Evolutionary conservation across 2,113 vertebrate genomes (phyloP).

Genomic region (Dryoscopus gambensis): DNA sequence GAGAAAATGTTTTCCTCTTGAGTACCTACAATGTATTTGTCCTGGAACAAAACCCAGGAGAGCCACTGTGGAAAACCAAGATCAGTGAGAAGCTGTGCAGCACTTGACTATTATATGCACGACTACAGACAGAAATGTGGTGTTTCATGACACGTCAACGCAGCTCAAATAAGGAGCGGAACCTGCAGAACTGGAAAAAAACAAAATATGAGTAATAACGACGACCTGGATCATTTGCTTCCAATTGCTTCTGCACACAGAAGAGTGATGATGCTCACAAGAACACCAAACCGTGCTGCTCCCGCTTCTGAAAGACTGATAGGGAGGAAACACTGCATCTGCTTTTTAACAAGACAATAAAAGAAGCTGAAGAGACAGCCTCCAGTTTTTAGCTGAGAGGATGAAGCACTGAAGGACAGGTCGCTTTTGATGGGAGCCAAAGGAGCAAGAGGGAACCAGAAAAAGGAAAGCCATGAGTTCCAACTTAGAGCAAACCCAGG

Average conservation of each 20-base stretch:
- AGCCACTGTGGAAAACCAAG: not conserved
- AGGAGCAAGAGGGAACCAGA: not conserved
- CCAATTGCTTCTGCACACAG: conserved; percentile 51
- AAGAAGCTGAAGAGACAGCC: not conserved
- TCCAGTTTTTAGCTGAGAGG: not conserved
- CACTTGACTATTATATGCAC: conserved; percentile 41
- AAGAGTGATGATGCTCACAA: conserved; percentile 9
- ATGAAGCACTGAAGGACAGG: not conserved
- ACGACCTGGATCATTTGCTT: conserved; percentile 36
- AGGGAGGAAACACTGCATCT: not conserved
- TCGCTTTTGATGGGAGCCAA: not conserved
- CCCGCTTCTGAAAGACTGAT: not conserved
- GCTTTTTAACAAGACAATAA: not conserved
- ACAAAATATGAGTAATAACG: conserved; percentile 36
- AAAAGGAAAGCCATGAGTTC: rapidly evolving
- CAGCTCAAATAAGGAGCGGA: conserved; percentile 44
- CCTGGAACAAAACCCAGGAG: not conserved
- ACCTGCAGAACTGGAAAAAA: conserved; percentile 26
- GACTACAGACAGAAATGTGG: not conserved
- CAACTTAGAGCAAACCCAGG: not conserved
- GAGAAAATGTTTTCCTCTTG: conserved; percentile 15
- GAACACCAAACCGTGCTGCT: not conserved
- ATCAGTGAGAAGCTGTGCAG: not conserved
- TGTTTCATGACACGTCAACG: not conserved
- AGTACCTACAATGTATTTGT: not conserved